Conservation (phyloP, 2,888 invertebrate genomes). For the Synanthedon myopaeformis region DNA sequence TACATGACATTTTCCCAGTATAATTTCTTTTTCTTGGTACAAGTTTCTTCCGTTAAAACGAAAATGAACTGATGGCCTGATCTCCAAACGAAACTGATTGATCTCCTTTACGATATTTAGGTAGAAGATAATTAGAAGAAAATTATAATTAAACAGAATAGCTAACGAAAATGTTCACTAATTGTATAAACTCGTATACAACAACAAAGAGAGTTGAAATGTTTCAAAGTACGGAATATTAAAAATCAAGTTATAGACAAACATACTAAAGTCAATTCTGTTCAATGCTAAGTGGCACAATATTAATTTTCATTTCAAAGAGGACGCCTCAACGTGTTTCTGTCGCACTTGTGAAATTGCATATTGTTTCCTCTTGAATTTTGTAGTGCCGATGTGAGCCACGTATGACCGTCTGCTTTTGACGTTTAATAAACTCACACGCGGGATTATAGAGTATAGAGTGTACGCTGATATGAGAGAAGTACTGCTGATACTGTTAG, state of each 20-base stretch:
- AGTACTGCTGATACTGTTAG: not conserved
- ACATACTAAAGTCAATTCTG: constrained; percentile 2
- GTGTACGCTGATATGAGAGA: not conserved
- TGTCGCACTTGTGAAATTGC: constrained; percentile 22
- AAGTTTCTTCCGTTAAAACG: too few relatives aligned
- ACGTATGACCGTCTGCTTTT: constrained; percentile 22
- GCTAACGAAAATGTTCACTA: too few relatives aligned
- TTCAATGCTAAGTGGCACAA: not conserved
- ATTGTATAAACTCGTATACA: too few relatives aligned
- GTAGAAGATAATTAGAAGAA: too few relatives aligned
- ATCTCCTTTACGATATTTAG: too few relatives aligned
- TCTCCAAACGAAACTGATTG: too few relatives aligned
- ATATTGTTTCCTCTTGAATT: constrained; percentile 32
- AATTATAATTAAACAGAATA: too few relatives aligned
- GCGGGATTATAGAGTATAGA: not conserved
- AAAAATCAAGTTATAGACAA: not conserved
- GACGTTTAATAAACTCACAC: constrained; percentile 46
- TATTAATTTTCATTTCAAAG: constrained; percentile 2
- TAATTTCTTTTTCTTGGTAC: too few relatives aligned
- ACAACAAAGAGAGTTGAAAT: too few relatives aligned
- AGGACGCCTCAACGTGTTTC: constrained; percentile 15
- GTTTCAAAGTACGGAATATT: too few relatives aligned
- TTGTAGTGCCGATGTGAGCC: constrained; percentile 24
- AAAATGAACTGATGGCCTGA: too few relatives aligned
- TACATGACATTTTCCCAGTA: too few relatives aligned